phyloP scores from a whole-genome alignment of 1,140 invertebrate genomes.

The Microplitis mediator region DNA sequence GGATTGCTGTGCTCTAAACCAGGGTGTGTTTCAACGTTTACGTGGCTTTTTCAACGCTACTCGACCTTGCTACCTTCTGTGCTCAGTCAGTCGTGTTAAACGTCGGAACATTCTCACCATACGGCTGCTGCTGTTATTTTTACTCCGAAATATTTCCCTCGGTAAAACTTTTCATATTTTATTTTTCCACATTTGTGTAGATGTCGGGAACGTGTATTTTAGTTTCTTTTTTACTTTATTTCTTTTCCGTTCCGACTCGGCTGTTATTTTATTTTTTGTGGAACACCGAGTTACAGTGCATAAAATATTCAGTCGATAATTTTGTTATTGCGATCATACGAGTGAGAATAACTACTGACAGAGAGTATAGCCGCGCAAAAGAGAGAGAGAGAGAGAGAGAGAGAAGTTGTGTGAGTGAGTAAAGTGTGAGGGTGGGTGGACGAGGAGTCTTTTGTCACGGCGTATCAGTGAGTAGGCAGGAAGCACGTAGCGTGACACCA shows the following conservation, averaged over 20 bases:
- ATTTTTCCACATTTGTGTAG: too few species aligned
- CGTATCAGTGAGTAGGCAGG: conserved; percentile 54
- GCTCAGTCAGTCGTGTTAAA: not conserved
- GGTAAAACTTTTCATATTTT: too few species aligned
- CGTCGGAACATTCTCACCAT: not conserved
- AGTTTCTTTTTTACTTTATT: too few species aligned
- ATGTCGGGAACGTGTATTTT: too few species aligned
- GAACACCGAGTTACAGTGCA: too few species aligned
- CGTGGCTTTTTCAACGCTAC: not conserved
- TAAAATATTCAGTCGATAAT: conserved; percentile 6
- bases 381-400: conserved; percentile 52
- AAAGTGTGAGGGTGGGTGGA: conserved; percentile 32
- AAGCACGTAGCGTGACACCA: conserved; percentile 62
- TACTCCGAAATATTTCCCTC: too few species aligned
- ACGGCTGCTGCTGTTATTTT: too few species aligned
- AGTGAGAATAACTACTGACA: conserved; percentile 9
- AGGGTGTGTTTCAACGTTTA: conserved; percentile 14
- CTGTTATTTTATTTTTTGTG: too few species aligned
- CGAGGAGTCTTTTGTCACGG: conserved; percentile 55
- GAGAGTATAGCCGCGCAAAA: too few species aligned
- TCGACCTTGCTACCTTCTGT: not conserved
- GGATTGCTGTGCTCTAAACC: too few species aligned
- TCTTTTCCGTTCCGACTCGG: too few species aligned
- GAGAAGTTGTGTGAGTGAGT: conserved; percentile 53
- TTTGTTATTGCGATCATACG: conserved; percentile 11